These are phyloP conservation scores for Cotesia glomerata DNA, from an alignment of 1,140 invertebrate genomes.

Conservation along the genomic window DNA sequence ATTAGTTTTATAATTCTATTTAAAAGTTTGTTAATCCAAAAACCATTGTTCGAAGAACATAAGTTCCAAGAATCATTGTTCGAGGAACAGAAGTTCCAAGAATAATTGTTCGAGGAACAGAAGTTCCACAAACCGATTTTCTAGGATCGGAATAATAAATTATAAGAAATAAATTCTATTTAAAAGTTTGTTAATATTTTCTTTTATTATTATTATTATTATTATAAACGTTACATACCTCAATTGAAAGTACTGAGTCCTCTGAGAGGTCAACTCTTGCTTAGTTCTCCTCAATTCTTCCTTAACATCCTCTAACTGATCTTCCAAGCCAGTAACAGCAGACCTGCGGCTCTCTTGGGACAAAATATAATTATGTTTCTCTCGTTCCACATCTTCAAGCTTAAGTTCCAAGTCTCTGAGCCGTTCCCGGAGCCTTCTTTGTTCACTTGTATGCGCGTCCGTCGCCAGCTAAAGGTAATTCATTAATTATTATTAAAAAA, in stretches of 20 bases:
- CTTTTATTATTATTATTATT: too few relatives aligned
- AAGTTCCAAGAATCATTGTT: too few relatives aligned
- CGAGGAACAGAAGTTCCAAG: too few relatives aligned
- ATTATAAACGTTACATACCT: slow-evolving; percentile 37
- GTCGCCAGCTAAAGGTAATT: slow-evolving; percentile 59
- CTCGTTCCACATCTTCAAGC: slow-evolving; percentile 52
- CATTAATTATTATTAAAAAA: background rate
- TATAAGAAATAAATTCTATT: too few relatives aligned
- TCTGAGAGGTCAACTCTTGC: slow-evolving; percentile 52
- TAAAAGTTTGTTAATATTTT: too few relatives aligned
- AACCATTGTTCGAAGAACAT: too few relatives aligned
- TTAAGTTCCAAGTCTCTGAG: slow-evolving; percentile 50
- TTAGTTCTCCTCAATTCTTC: slow-evolving; percentile 53
- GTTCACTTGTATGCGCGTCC: slow-evolving; percentile 63
- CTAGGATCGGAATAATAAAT: too few relatives aligned
- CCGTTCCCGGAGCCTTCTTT: slow-evolving; percentile 49
- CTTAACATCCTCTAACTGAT: slow-evolving; percentile 49
- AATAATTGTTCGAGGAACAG: too few relatives aligned
- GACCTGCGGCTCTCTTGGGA: slow-evolving; percentile 52
- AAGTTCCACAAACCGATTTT: too few relatives aligned
- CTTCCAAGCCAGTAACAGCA: slow-evolving; percentile 53
- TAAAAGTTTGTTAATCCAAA: too few relatives aligned
- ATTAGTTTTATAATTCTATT: too few relatives aligned
- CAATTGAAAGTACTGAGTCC: slow-evolving; percentile 57
- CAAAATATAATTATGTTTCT: slow-evolving; percentile 56